These are phyloP conservation scores for Chymomyza procnemis DNA, from an alignment of 2,888 invertebrate species.

Conservation along the genomic window DNA sequence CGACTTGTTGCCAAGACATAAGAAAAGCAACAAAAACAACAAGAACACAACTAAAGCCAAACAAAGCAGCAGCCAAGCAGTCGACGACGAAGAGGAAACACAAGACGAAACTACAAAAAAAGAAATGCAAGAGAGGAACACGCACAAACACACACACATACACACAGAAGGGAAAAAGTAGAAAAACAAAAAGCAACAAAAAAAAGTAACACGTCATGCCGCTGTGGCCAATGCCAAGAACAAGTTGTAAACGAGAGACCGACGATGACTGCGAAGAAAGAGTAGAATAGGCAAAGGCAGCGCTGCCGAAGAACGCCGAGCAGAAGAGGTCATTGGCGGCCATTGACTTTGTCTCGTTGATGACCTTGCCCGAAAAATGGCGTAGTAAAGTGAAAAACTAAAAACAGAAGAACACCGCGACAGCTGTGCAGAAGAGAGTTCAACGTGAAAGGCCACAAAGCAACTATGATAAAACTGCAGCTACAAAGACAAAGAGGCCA, in stretches of 20 bases:
- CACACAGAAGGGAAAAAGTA: slow-evolving; percentile 4
- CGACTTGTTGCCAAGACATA: slow-evolving; percentile 69
- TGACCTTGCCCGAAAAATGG: slow-evolving; percentile 79
- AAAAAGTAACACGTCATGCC: slow-evolving; percentile 69
- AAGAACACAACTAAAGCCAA: slow-evolving; percentile 26
- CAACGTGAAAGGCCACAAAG: slow-evolving; percentile 26
- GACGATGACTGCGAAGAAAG: slow-evolving; percentile 5
- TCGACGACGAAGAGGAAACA: slow-evolving; percentile 54
- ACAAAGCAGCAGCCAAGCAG: slow-evolving; percentile 39
- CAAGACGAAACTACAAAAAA: slow-evolving; percentile 46
- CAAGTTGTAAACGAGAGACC: slow-evolving; percentile 64
- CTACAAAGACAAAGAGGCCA: neutral
- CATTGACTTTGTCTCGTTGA: slow-evolving; percentile 79
- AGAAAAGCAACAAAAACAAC: too few species aligned
- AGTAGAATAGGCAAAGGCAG: slow-evolving; percentile 22
- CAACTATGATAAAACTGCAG: neutral
- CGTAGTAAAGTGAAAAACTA: slow-evolving; percentile 47
- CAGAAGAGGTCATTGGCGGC: slow-evolving; percentile 77
- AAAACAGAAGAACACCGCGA: slow-evolving; percentile 24
- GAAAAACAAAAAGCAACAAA: slow-evolving; percentile 33
- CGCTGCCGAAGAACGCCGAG: slow-evolving; percentile 30
- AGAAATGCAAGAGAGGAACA: slow-evolving; percentile 51
- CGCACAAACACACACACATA: slow-evolving; percentile 24
- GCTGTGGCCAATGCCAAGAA: slow-evolving; percentile 58
- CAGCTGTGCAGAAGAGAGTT: neutral